phyloP scores from a whole-genome alignment of 2,888 invertebrate genomes.

The Himalopsyche anomala region DNA sequence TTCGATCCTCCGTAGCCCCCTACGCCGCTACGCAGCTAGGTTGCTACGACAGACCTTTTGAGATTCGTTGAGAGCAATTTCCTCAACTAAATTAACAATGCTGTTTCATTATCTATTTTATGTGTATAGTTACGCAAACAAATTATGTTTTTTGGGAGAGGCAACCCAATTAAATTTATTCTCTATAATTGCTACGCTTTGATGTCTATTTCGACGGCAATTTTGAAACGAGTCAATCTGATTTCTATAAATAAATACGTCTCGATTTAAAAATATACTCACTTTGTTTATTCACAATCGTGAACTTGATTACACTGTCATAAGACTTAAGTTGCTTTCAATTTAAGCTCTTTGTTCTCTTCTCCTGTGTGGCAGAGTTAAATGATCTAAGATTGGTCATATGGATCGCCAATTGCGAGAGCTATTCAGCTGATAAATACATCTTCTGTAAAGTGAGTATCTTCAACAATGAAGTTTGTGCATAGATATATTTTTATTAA shows the following conservation, averaged over 20 bases:
- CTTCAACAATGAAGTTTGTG: too few species aligned
- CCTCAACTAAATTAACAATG: slow-evolving; percentile 34
- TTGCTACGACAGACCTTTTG: slow-evolving; percentile 23
- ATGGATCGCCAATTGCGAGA: too few species aligned
- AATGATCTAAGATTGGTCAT: too few species aligned
- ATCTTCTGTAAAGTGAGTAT: too few species aligned
- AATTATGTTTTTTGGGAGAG: not conserved
- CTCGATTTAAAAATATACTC: too few species aligned
- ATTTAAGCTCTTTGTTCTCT: too few species aligned
- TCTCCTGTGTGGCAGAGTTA: too few species aligned
- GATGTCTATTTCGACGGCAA: not conserved
- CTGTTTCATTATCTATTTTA: slow-evolving; percentile 31
- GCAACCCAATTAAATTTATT: slow-evolving; percentile 15
- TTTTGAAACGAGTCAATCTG: not conserved
- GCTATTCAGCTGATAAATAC: too few species aligned
- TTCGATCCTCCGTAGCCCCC: slow-evolving; percentile 3
- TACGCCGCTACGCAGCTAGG: not conserved
- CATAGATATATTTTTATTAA: too few species aligned
- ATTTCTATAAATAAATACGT: not conserved
- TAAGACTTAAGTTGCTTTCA: too few species aligned
- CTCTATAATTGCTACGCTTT: not conserved
- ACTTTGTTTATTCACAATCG: too few species aligned
- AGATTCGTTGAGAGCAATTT: slow-evolving; percentile 10
- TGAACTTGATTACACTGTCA: too few species aligned
- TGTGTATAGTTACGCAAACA: slow-evolving; percentile 11